Evolutionary conservation across 2,797 vertebrate species (phyloP).

Genomic region (Euphonia xanthogaster): DNA sequence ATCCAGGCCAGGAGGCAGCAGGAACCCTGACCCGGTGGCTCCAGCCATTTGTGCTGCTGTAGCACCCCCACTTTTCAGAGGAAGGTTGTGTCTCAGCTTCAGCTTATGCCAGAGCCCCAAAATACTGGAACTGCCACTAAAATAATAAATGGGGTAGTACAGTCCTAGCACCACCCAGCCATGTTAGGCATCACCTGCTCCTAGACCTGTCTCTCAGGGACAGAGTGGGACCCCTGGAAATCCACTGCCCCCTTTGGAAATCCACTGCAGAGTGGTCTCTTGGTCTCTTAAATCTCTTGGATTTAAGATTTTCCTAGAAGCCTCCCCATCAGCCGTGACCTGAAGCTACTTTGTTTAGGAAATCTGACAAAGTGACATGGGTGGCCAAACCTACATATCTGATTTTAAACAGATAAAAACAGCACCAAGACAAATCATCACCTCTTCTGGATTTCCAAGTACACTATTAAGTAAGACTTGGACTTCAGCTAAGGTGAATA

Average conservation of each 20-base stretch:
- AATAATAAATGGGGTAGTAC: not conserved
- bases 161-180: rapidly evolving
- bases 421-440: not conserved
- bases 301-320: not conserved
- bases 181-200: not conserved
- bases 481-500: conserved; percentile 61
- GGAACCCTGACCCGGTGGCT: not conserved
- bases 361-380: not conserved
- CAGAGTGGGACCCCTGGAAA: not conserved
- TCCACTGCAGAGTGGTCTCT: not conserved
- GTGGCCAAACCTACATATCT: not conserved
- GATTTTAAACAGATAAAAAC: conserved; percentile 20
- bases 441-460: not conserved
- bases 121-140: not conserved
- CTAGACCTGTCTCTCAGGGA: rapidly evolving
- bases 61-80: not conserved
- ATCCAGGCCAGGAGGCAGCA: not conserved
- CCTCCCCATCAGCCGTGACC: not conserved
- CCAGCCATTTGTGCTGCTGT: rapidly evolving
- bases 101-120: not conserved
- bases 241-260: not conserved
- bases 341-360: not conserved
- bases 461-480: conserved; percentile 34
- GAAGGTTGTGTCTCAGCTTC: not conserved
- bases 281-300: not conserved